Evolutionary conservation across 1,140 invertebrate species (phyloP).

Genomic region (Portunus trituberculatus): DNA sequence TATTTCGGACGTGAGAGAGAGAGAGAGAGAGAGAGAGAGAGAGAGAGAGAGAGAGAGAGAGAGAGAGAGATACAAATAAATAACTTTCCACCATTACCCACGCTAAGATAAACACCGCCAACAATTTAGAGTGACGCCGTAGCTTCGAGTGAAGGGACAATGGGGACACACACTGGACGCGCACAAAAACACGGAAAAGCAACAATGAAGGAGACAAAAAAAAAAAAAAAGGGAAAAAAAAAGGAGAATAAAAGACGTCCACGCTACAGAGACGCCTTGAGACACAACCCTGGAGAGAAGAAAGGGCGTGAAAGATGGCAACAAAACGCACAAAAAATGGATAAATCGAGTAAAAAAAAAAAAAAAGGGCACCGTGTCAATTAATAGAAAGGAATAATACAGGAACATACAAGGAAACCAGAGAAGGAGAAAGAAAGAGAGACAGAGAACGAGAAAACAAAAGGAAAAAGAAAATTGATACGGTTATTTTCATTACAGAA

Average conservation of each 20-base stretch:
- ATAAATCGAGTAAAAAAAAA: background rate
- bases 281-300: no score
- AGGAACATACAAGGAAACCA: background rate
- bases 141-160: background rate
- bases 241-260: background rate
- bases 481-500: no score
- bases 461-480: background rate
- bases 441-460: no score
- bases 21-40: background rate
- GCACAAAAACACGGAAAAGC: background rate
- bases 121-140: no score
- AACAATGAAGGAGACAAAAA: background rate
- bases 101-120: no score
- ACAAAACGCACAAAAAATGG: background rate
- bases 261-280: no score
- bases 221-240: background rate
- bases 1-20: background rate
- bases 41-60: background rate
- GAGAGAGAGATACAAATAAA: background rate
- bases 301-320: background rate
- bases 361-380: background rate
- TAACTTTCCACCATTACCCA: no score
- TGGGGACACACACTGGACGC: background rate
- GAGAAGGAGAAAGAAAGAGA: background rate
- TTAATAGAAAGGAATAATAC: conserved; percentile 1